Percentiles rank a stretch among this genome's conserved stretches.
Evolutionary conservation across 2,797 vertebrate species (phyloP).

Genomic region (Vespertilio murinus): DNA sequence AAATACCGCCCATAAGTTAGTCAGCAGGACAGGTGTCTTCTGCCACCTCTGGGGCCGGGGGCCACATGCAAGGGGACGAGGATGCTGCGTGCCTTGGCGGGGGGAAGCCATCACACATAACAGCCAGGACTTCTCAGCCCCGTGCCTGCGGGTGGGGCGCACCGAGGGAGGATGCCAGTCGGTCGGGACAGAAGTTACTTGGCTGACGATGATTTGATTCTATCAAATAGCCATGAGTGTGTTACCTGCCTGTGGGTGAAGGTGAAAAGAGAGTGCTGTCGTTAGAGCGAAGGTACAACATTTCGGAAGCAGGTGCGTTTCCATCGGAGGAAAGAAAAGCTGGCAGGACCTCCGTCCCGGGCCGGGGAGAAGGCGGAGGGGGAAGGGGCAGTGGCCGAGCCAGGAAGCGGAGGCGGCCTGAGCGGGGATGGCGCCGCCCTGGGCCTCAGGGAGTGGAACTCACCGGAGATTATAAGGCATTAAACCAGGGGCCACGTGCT

Average conservation of each 20-base stretch:
- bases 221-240: background rate
- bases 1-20: background rate
- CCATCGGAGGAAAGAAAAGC: background rate
- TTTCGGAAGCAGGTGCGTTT: background rate
- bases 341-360: background rate
- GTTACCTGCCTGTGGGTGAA: background rate
- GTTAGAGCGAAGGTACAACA: background rate
- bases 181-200: background rate
- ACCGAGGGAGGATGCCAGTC: background rate
- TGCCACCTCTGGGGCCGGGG: background rate
- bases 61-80: background rate
- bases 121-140: background rate
- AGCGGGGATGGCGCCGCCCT: background rate
- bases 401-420: background rate
- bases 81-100: background rate
- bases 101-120: background rate
- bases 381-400: background rate
- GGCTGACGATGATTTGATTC: background rate
- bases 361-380: background rate
- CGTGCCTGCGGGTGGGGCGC: rapidly evolving
- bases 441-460: too few relatives aligned
- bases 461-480: too few relatives aligned
- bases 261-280: background rate
- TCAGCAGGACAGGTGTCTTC: background rate
- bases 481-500: background rate